Evolutionary conservation across 2,888 invertebrate species (phyloP), one percentile per base, ranked within the genome.

Genomic region (Aricia artaxerxes): DNA sequence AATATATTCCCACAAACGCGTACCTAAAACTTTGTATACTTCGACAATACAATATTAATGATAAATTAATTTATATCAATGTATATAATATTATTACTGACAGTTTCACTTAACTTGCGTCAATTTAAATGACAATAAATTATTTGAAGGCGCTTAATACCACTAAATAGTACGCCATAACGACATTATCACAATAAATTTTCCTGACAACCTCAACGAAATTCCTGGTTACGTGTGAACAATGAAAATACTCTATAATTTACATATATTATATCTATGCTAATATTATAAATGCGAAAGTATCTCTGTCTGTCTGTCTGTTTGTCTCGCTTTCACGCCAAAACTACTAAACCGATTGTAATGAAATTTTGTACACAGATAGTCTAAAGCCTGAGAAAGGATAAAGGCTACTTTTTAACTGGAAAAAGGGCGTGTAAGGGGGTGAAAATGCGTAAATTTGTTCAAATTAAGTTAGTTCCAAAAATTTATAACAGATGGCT

Each of bases 181-280:
- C 13, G 4, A 1, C 11, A 38, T 69, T 35, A 69, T 69, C 35
- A 2, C 69, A 1, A 38, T 69, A 69, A 69, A 69, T 35, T 69
- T 69, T 69, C 35, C 69, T 64, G 64, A 31, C 31, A 64, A 31
- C 31, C 64, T 31, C 64, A 64, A 64, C 69, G 5, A 69, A 69
- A 69, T 69, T 69, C 16, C 69, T 5, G 13, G 35, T 69, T 69
- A 69, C 11, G 1, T 16, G 73, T 73, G 1, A 44, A 9, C 73
- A 73, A 44, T 73, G 44, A n/a, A 73, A 73, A 40, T 73, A 16
- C 16, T 40, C 13, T 53, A 31, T 40, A 38, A 38, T 73, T 7
- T 35, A 49, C 6, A 7, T 44, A 24, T 24, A 24, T n/a, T 24
- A 73, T 13, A n/a, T 24, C 24, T 24, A 24, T 24, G 24, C 24